These are phyloP conservation scores for Eulemur albifrons DNA, from an alignment of 2,797 vertebrate genomes.

Conservation along the genomic window DNA sequence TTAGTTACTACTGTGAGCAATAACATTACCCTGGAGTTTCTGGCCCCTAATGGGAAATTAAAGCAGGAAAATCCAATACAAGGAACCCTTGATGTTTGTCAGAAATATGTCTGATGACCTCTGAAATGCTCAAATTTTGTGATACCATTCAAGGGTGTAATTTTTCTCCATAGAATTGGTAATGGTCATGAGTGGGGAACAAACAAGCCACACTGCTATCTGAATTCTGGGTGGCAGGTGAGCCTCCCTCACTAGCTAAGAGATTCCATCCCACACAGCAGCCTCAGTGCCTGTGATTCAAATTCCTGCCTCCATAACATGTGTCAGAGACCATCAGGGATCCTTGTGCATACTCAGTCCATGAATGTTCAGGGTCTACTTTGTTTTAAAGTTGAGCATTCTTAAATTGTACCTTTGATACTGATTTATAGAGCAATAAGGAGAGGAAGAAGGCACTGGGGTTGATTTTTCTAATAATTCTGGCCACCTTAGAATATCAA, in stretches of 20 bases:
- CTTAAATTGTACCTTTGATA: not conserved
- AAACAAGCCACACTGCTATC: not conserved
- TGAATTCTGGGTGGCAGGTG: not conserved
- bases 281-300: not conserved
- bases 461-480: not conserved
- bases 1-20: conserved; percentile 7
- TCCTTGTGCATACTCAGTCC: not conserved
- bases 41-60: conserved; percentile 5
- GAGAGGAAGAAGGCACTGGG: not conserved
- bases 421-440: not conserved
- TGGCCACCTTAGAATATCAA: not conserved
- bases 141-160: not conserved
- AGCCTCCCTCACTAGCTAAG: not conserved
- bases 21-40: not conserved
- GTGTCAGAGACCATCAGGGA: not conserved
- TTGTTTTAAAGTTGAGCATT: conserved; percentile 21
- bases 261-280: not conserved
- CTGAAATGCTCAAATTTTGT: conserved; percentile 7
- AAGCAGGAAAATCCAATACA: not conserved
- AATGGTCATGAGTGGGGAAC: not conserved
- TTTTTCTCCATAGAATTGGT: not conserved
- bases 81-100: not conserved
- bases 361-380: not conserved
- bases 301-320: not conserved
- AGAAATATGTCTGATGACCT: not conserved